A percentile compares a stretch with the other conserved stretches of the same genome.
Evolutionary conservation across 2,888 invertebrate genomes (phyloP).

Genomic region (Phlogophora meticulosa): DNA sequence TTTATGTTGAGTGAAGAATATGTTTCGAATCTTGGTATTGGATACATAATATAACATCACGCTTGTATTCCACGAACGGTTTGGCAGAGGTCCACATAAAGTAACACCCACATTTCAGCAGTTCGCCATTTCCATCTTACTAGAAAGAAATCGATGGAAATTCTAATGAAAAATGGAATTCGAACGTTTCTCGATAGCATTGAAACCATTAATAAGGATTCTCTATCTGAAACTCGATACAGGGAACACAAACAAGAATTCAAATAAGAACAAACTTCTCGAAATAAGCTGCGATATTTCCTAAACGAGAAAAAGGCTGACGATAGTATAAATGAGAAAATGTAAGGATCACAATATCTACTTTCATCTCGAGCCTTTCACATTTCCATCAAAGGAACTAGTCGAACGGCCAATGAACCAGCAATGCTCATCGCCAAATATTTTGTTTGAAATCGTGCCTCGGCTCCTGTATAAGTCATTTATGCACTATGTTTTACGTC

Average conservation of each 20-base stretch:
- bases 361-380: slow-evolving; percentile 19
- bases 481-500: neutral
- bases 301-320: neutral
- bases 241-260: slow-evolving; percentile 27
- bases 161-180: slow-evolving; percentile 18
- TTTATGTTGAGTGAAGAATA: neutral
- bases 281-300: slow-evolving; percentile 5
- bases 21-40: neutral
- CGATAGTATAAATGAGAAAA: slow-evolving; percentile 23
- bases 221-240: slow-evolving; percentile 24
- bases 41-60: neutral
- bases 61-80: too few species aligned
- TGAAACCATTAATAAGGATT: slow-evolving; percentile 37
- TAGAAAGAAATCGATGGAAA: neutral
- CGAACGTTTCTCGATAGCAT: slow-evolving; percentile 26
- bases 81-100: too few species aligned
- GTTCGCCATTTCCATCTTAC: too few species aligned
- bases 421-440: slow-evolving; percentile 8
- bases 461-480: neutral
- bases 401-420: slow-evolving; percentile 2
- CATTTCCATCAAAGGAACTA: slow-evolving; percentile 19
- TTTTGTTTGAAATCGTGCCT: neutral
- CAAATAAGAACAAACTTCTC: slow-evolving; percentile 28
- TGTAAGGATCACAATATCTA: slow-evolving; percentile 17
- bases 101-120: neutral